These are phyloP conservation scores for Spilosoma lubricipeda DNA, from an alignment of 2,888 invertebrate species.

Conservation along the genomic window DNA sequence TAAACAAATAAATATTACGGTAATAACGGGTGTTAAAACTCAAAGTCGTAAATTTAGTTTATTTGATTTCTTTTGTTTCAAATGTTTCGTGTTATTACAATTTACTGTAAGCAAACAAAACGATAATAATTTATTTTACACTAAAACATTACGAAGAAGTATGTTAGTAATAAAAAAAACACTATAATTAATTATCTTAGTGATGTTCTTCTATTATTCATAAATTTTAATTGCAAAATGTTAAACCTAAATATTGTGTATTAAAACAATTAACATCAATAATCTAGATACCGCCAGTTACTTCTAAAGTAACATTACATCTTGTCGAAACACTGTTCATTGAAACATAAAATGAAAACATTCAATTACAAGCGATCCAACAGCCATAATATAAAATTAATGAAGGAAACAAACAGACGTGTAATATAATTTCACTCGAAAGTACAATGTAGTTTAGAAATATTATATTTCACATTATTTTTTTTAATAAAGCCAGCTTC, in stretches of 20 bases:
- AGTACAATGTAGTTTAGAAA: conserved; percentile 23
- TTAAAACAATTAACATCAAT: background rate
- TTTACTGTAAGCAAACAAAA: too few relatives aligned
- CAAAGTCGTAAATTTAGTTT: too few relatives aligned
- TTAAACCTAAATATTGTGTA: background rate
- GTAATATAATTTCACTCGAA: conserved; percentile 19
- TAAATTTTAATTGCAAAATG: background rate
- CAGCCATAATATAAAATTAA: conserved; percentile 9
- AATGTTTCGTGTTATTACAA: background rate
- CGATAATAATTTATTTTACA: background rate
- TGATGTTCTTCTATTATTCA: too few relatives aligned
- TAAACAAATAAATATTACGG: background rate
- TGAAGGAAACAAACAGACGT: conserved; percentile 9
- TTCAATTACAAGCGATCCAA: conserved; percentile 5
- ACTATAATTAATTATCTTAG: background rate
- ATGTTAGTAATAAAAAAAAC: background rate
- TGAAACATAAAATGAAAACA: conserved; percentile 6
- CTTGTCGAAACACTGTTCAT: background rate
- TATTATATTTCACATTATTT: conserved; percentile 27
- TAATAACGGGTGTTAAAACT: too few relatives aligned
- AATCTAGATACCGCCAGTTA: background rate
- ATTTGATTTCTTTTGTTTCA: background rate
- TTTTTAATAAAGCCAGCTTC: conserved; percentile 28
- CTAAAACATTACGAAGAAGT: background rate
- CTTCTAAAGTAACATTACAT: background rate